phyloP scores from a whole-genome alignment of 2,113 vertebrate genomes.

The Hydrolagus affinis region DNA sequence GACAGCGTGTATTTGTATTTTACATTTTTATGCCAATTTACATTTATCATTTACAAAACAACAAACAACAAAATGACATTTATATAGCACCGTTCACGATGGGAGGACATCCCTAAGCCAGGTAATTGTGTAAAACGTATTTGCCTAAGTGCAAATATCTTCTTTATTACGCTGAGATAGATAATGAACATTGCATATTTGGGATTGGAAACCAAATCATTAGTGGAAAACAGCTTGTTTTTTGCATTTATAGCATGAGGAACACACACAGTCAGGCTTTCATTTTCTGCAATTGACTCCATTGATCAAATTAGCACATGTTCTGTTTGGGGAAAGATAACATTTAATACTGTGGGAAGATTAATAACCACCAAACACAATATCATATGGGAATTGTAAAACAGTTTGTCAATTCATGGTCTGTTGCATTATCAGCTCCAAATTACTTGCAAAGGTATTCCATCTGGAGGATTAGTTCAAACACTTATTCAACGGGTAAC shows the following conservation, averaged over 20 bases:
- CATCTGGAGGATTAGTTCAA: not conserved
- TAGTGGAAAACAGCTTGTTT: not conserved
- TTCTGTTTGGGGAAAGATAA: not conserved
- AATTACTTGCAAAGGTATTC: not conserved
- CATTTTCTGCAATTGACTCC: not conserved
- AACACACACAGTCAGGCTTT: not conserved
- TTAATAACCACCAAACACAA: not conserved
- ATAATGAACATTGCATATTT: not conserved
- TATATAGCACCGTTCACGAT: too few relatives aligned
- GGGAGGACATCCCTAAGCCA: not conserved
- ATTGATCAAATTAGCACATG: conserved; percentile 1
- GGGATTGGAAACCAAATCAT: not conserved
- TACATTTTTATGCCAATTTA: too few relatives aligned
- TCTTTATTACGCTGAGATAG: not conserved
- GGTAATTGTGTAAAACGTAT: not conserved
- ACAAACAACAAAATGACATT: too few relatives aligned
- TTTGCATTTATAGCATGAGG: not conserved
- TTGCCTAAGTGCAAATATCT: not conserved
- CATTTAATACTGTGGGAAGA: not conserved
- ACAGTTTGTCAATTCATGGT: too few relatives aligned
- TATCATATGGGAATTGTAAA: not conserved
- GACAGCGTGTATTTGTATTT: too few relatives aligned
- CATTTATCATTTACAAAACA: too few relatives aligned
- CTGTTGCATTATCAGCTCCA: not conserved
- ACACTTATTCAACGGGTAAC: not conserved